Percentiles rank a stretch among this genome's conserved stretches.
Conservation (phyloP, 2,888 invertebrate species). For the Spodoptera picta region DNA sequence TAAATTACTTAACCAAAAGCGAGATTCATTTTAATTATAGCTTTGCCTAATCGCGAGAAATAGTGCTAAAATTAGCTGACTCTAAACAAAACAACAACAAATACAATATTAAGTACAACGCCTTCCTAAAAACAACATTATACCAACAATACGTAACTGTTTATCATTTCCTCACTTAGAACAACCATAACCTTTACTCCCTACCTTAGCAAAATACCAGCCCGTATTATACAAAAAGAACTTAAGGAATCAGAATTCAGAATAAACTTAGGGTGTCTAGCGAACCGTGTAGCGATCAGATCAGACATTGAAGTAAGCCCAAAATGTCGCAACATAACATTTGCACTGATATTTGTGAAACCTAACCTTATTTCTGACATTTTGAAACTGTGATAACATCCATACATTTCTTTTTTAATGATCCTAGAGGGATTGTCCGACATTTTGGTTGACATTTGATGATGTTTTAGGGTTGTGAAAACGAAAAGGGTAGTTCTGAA, state of each 20-base stretch:
- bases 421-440: slow-evolving; percentile 39
- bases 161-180: too few relatives aligned
- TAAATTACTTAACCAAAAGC: too few relatives aligned
- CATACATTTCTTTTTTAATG: slow-evolving; percentile 51
- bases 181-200: background rate
- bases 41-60: too few relatives aligned
- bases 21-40: too few relatives aligned
- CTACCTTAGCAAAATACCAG: background rate
- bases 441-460: slow-evolving; percentile 51
- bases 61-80: too few relatives aligned
- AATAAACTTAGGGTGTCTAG: slow-evolving; percentile 61
- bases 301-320: slow-evolving; percentile 35
- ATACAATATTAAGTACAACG: too few relatives aligned
- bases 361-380: slow-evolving; percentile 75
- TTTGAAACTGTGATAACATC: slow-evolving; percentile 59
- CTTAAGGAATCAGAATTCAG: slow-evolving; percentile 33
- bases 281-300: slow-evolving; percentile 59
- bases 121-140: too few relatives aligned
- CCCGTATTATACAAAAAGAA: slow-evolving; percentile 15
- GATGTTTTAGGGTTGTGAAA: slow-evolving; percentile 9
- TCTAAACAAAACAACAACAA: too few relatives aligned
- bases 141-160: too few relatives aligned
- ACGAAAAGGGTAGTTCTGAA: slow-evolving; percentile 15
- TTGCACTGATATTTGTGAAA: slow-evolving; percentile 65
- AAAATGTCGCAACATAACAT: slow-evolving; percentile 69